Conservation (phyloP, 2,113 vertebrate species). For the Megaptera novaeangliae region DNA sequence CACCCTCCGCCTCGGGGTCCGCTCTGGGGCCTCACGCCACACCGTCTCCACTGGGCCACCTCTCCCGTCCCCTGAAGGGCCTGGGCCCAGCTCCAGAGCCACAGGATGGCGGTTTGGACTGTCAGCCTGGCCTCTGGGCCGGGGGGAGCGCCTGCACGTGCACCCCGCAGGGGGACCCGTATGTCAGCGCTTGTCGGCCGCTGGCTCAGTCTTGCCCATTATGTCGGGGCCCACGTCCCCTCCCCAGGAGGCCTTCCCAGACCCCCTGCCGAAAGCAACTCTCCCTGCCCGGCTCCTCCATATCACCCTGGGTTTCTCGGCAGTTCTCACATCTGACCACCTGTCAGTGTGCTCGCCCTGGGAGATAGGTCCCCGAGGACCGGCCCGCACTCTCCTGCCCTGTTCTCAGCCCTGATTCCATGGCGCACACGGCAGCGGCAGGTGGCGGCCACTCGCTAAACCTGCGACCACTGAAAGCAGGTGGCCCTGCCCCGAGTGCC, state of each 20-base stretch:
- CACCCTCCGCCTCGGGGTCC: background rate
- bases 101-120: no score
- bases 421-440: background rate
- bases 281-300: background rate
- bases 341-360: fast-evolving
- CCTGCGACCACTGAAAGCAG: background rate
- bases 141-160: background rate
- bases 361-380: background rate
- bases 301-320: fast-evolving
- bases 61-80: background rate
- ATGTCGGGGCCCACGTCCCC: fast-evolving
- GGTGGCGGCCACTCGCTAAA: fast-evolving
- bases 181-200: fast-evolving
- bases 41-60: background rate
- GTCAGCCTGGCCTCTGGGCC: no score
- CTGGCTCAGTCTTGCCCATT: fast-evolving
- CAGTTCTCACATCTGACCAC: background rate
- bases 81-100: background rate
- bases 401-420: fast-evolving
- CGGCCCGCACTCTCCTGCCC: background rate
- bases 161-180: fast-evolving
- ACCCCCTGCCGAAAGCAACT: fast-evolving
- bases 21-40: background rate
- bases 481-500: background rate
- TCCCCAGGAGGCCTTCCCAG: background rate